These are phyloP conservation scores for Intellagama lesueurii DNA, from an alignment of 2,797 vertebrate genomes.

Conservation along the genomic window DNA sequence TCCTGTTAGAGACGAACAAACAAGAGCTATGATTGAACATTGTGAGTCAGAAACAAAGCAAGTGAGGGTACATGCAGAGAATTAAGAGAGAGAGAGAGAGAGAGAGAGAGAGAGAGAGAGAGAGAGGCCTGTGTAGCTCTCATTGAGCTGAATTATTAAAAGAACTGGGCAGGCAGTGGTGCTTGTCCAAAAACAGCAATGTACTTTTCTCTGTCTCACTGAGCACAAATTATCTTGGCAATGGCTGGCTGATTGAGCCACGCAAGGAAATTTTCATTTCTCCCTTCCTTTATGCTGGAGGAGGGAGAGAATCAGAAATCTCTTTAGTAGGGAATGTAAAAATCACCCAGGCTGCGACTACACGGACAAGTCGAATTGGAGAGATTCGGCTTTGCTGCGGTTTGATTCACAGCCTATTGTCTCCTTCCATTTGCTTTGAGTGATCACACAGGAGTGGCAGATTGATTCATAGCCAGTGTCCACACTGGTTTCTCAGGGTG, in stretches of 20 bases:
- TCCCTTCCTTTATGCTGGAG: neutral
- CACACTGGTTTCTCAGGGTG: no score
- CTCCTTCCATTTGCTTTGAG: no score
- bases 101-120: neutral
- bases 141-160: neutral
- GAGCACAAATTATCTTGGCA: constrained; percentile 25
- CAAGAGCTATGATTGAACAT: constrained; percentile 53
- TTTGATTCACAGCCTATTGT: no score
- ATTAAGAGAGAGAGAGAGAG: constrained; percentile 45
- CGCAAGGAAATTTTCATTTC: neutral
- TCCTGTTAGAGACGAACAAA: constrained; percentile 57
- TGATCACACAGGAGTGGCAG: no score
- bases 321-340: neutral
- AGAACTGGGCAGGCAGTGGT: constrained; percentile 44
- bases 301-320: neutral
- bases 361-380: no score
- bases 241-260: neutral
- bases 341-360: neutral
- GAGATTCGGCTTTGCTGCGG: no score
- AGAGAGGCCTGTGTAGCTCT: constrained; percentile 34
- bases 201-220: constrained; percentile 25
- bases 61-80: constrained; percentile 25
- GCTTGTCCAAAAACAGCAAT: neutral
- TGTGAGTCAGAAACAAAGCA: constrained; percentile 65
- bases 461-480: no score